Evolutionary conservation across 2,888 invertebrate genomes (phyloP).

Genomic region (Parnassius orleans): DNA sequence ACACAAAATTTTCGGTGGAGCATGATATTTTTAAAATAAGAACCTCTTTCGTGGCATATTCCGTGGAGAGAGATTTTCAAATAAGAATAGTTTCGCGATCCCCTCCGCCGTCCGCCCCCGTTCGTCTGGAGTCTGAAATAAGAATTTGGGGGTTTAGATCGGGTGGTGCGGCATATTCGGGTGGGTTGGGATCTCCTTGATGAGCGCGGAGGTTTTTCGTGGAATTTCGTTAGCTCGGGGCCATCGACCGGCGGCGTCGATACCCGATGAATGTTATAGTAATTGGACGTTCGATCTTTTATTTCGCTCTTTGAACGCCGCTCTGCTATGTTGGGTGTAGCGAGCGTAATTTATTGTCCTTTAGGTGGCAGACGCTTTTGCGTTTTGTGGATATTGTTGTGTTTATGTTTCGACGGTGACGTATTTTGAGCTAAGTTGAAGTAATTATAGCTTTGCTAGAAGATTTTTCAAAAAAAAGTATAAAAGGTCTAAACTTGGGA

Average conservation of each 20-base stretch:
- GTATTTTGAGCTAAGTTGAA: no score
- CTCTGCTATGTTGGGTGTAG: neutral
- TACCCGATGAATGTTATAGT: constrained; percentile 71
- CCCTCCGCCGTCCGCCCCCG: constrained; percentile 54
- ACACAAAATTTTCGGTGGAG: constrained; percentile 60
- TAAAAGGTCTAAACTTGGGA: no score
- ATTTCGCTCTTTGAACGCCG: constrained; percentile 16
- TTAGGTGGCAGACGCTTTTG: neutral
- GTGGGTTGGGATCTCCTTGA: constrained; percentile 72
- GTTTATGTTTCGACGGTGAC: no score
- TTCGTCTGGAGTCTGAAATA: constrained; percentile 78
- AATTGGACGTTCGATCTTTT: constrained; percentile 55
- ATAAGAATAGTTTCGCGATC: constrained; percentile 80
- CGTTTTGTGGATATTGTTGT: constrained; percentile 2
- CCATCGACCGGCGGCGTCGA: constrained; percentile 72
- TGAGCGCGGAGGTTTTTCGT: constrained; percentile 78
- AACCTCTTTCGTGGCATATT: constrained; percentile 79
- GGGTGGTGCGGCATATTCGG: constrained; percentile 69
- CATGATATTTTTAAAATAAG: constrained; percentile 81
- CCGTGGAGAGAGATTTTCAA: constrained; percentile 80
- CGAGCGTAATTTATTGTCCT: constrained; percentile 12
- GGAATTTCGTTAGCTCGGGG: constrained; percentile 74
- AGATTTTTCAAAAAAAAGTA: no score
- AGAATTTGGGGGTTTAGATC: constrained; percentile 77
- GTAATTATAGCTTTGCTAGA: no score